Evolutionary conservation across 2,797 vertebrate genomes (phyloP).

Genomic region (Oreochromis grahami): DNA sequence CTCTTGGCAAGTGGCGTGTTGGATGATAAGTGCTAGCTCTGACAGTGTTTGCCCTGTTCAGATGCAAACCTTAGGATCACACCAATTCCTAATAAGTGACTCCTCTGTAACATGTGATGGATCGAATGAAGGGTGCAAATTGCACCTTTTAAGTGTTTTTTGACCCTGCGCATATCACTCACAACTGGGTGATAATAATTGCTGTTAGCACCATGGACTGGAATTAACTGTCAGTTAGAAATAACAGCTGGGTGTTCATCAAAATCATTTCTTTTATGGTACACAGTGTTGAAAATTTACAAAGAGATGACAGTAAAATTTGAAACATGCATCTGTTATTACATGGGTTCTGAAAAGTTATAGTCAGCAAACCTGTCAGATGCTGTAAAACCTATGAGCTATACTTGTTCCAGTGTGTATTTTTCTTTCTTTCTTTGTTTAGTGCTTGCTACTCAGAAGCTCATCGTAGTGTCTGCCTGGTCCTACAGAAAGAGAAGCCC

Average conservation of each 20-base stretch:
- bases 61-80: conserved; percentile 16
- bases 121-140: conserved; percentile 42
- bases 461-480: conserved; percentile 62
- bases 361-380: conserved; percentile 7
- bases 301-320: conserved; percentile 8
- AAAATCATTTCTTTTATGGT: neutral
- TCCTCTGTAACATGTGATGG: conserved; percentile 6
- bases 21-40: conserved; percentile 27
- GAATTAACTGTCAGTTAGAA: conserved; percentile 27
- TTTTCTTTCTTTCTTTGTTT: conserved; percentile 16
- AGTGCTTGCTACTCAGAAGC: conserved; percentile 32
- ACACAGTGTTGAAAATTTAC: neutral
- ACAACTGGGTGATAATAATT: conserved; percentile 48
- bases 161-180: conserved; percentile 12
- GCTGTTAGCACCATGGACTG: conserved; percentile 26
- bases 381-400: neutral
- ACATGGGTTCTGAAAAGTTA: neutral
- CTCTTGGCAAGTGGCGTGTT: conserved; percentile 17
- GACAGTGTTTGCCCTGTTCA: conserved; percentile 11
- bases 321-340: neutral
- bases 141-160: conserved; percentile 43
- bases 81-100: conserved; percentile 37
- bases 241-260: conserved; percentile 36
- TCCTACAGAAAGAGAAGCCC: conserved; percentile 36
- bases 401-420: neutral